These are phyloP conservation scores for Erpornis zantholeuca DNA, from an alignment of 2,113 vertebrate species.

Conservation along the genomic window DNA sequence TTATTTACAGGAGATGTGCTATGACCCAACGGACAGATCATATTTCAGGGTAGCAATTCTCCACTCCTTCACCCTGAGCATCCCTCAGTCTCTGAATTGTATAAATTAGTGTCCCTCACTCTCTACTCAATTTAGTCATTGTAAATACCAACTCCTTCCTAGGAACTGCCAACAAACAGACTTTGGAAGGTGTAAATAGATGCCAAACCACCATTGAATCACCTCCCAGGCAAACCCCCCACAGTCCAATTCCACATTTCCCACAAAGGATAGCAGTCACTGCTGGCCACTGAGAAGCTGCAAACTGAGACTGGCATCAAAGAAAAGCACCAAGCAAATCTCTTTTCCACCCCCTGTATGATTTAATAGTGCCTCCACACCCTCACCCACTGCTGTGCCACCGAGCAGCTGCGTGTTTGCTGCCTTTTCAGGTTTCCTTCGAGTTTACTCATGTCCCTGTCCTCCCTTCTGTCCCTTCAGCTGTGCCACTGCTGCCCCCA, in stretches of 20 bases:
- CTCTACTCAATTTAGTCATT: not conserved
- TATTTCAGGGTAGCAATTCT: not conserved
- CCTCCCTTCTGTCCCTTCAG: not conserved
- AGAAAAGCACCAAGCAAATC: not conserved
- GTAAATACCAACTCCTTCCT: not conserved
- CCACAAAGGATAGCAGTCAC: not conserved
- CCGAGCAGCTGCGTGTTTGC: not conserved
- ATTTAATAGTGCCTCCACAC: accelerated
- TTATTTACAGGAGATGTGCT: not conserved
- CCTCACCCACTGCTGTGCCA: not conserved
- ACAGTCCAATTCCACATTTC: not conserved
- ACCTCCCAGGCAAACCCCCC: not conserved
- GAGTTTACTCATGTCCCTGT: not conserved
- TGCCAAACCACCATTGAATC: not conserved
- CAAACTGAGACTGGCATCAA: accelerated
- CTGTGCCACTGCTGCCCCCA: not conserved
- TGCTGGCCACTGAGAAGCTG: not conserved
- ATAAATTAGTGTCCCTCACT: not conserved
- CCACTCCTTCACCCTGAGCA: not conserved
- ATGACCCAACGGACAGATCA: not conserved
- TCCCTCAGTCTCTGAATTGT: not conserved
- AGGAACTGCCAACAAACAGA: not conserved
- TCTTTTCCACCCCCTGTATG: not conserved
- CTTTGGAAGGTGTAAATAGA: not conserved
- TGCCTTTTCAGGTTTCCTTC: not conserved